A percentile compares a stretch with the other conserved stretches of the same genome.
phyloP scores from a whole-genome alignment of 2,113 vertebrate genomes.

The Pyrgilauda ruficollis region DNA sequence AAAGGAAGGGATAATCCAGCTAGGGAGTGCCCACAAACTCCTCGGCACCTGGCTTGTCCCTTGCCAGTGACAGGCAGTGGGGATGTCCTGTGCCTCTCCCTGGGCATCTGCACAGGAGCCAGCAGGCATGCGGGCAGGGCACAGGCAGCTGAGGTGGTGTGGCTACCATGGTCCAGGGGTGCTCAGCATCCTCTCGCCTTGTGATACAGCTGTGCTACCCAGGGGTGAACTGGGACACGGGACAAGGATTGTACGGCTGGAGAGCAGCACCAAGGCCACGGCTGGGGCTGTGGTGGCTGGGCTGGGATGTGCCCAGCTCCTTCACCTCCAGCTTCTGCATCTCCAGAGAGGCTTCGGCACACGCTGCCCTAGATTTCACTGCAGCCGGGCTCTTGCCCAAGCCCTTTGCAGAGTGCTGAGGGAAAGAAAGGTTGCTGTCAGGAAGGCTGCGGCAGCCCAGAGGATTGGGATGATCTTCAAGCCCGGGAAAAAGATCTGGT shows the following conservation, averaged over 20 bases:
- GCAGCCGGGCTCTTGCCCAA: not conserved
- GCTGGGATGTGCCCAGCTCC: not conserved
- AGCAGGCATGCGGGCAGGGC: not conserved
- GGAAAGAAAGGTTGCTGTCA: not conserved
- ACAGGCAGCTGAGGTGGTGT: not conserved
- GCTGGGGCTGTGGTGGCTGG: not conserved
- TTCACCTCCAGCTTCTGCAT: not conserved
- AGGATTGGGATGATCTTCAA: not conserved
- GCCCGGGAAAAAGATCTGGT: not conserved
- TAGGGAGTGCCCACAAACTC: not conserved
- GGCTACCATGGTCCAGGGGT: not conserved
- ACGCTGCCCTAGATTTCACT: not conserved
- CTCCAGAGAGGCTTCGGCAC: not conserved
- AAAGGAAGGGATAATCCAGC: not conserved
- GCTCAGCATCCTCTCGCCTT: not conserved
- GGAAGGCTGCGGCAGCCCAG: not conserved
- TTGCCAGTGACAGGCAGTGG: not conserved
- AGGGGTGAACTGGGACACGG: accelerated
- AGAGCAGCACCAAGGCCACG: not conserved
- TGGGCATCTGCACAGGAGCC: not conserved
- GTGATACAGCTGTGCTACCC: not conserved
- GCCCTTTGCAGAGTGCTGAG: not conserved
- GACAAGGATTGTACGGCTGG: accelerated
- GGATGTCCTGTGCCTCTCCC: not conserved
- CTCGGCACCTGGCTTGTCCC: not conserved